A percentile compares a stretch with the other conserved stretches of the same genome.
These are phyloP conservation scores for Oreotrochilus melanogaster DNA, from an alignment of 2,113 vertebrate genomes.

Conservation along the genomic window DNA sequence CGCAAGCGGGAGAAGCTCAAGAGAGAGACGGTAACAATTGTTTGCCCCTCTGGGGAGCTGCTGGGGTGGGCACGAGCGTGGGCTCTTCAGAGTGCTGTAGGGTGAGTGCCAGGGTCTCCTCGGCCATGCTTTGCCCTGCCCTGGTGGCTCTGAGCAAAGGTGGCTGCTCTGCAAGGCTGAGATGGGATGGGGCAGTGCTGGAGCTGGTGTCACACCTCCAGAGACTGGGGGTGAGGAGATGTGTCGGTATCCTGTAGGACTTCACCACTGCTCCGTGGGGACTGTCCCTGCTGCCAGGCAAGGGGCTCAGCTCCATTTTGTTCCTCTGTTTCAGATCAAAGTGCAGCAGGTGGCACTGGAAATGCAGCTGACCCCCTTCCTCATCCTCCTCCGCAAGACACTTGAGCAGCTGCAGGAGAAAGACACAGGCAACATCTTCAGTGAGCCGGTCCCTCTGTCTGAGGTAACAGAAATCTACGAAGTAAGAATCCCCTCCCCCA, in stretches of 20 bases:
- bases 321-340: constrained; percentile 88
- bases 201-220: not conserved
- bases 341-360: constrained; percentile 95
- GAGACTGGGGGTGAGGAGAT: fast-evolving
- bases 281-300: not conserved
- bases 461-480: constrained; percentile 94
- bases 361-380: constrained; percentile 96
- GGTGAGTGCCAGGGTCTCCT: not conserved
- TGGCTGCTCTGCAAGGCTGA: constrained; percentile 30
- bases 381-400: constrained; percentile 93
- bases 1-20: constrained; percentile 98
- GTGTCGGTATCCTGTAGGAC: not conserved
- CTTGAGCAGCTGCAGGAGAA: constrained; percentile 96
- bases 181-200: not conserved
- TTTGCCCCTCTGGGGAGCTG: constrained; percentile 14
- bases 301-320: not conserved
- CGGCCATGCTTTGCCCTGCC: not conserved
- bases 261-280: not conserved
- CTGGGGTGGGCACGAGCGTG: constrained; percentile 26
- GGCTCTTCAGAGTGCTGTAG: not conserved
- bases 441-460: constrained; percentile 94
- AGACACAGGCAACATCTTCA: constrained; percentile 97
- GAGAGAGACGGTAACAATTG: constrained; percentile 90
- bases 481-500: constrained; percentile 85
- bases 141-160: not conserved